Conservation (phyloP, 2,113 vertebrate genomes). For the Garra rufa region DNA sequence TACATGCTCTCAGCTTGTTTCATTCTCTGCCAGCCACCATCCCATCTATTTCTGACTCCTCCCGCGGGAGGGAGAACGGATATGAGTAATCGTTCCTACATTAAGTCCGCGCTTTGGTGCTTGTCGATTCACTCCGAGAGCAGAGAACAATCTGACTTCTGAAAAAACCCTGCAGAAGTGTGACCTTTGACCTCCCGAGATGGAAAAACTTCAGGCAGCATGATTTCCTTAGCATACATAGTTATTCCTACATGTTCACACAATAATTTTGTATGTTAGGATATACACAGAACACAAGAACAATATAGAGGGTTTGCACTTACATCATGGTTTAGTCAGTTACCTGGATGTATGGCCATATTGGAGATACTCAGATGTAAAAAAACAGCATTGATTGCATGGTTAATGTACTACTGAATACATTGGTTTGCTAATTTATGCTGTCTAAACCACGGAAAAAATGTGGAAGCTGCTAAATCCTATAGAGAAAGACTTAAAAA, state of each 20-base stretch:
- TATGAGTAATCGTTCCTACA: conserved; percentile 10
- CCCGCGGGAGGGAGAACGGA: neutral
- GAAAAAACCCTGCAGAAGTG: neutral
- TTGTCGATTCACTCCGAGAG: neutral
- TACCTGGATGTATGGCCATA: too few species aligned
- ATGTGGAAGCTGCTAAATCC: too few species aligned
- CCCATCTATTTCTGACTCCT: conserved; percentile 36
- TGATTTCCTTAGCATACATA: neutral
- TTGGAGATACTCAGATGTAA: too few species aligned
- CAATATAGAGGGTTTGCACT: too few species aligned
- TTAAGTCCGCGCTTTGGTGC: neutral
- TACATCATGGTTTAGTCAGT: too few species aligned
- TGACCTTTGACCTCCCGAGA: conserved; percentile 11
- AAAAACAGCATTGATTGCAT: too few species aligned
- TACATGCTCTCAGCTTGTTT: conserved; percentile 33
- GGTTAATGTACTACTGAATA: too few species aligned
- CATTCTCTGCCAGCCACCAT: neutral
- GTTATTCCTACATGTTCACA: neutral
- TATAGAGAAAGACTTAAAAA: too few species aligned
- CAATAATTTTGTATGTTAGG: neutral
- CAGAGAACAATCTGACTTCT: conserved; percentile 14
- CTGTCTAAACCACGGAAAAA: too few species aligned
- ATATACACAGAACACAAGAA: neutral
- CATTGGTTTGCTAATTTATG: too few species aligned
- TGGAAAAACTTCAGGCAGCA: neutral